Evolutionary conservation across 1,140 invertebrate species (phyloP).

Genomic region (Leptopilina clavipes): DNA sequence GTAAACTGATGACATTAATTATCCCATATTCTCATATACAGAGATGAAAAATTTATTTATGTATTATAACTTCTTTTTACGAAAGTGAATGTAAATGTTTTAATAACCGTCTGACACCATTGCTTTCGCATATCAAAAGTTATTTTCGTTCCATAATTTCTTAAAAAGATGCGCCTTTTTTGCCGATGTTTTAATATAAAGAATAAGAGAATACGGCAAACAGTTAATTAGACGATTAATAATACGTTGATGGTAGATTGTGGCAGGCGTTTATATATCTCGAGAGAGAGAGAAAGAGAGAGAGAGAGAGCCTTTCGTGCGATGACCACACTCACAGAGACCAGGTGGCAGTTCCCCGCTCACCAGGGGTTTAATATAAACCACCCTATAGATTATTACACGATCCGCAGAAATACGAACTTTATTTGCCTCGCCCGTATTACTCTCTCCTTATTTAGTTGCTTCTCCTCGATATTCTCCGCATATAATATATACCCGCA

Average conservation of each 20-base stretch:
- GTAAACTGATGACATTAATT: no score
- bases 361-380: conserved; percentile 58
- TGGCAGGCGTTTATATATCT: conserved; percentile 51
- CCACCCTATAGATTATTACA: conserved; percentile 54
- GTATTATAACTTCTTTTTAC: no score
- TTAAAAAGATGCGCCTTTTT: not conserved
- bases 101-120: not conserved
- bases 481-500: not conserved
- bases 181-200: not conserved
- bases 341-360: conserved; percentile 64
- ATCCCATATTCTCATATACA: no score
- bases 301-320: conserved; percentile 38
- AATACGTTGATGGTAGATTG: conserved; percentile 49
- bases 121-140: not conserved
- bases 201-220: conserved; percentile 22
- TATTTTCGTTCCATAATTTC: not conserved
- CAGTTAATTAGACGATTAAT: conserved; percentile 58
- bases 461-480: conserved; percentile 3
- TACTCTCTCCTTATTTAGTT: conserved; percentile 7
- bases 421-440: conserved; percentile 48
- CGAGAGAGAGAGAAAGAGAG: not conserved
- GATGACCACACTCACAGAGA: conserved; percentile 52
- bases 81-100: not conserved
- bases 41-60: no score
- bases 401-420: conserved; percentile 50